Base-by-base conservation (phyloP, 2,113 vertebrate species). In the Boleophthalmus pectinirostris region DNA sequence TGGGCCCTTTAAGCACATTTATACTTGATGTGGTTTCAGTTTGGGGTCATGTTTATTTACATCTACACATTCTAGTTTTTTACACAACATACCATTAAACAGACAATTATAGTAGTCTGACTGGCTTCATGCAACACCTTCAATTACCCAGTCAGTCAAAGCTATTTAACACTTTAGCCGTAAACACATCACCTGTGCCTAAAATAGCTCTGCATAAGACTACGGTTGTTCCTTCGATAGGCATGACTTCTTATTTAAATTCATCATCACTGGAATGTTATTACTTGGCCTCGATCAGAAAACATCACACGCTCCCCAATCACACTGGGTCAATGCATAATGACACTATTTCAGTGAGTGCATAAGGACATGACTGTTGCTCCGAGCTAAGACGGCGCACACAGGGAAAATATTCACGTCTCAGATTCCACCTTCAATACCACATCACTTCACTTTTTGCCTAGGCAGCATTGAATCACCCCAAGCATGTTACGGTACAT, bases 291-390 rank as follows among this genome's bases (percentile, higher is more conserved):
- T 63, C 43, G 77, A 82, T 84, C 66, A 78, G 72, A 78, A 69
- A 66, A 79, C 78, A 83, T 89, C 80, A 67, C 81, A 82, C 67
- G 33, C 63, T 18, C 64, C 74, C 57, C 66, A 82, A 80, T 74
- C 81, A 57, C 70, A 49, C 6, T 20, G 33, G 79, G 72, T 86
- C 73, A 77, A 78, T 72, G 81, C 75, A 83, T 79, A 90, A 86
- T 78, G 83, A 78, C 63, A 38, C 77, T 74, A 83, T 82, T 86
- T 90, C 71, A 88, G 63, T 67, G 63, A 56, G 63, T 35, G 60
- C 73, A 88, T 84, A 90, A 88, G 87, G 76, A 87, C 76, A 70
- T 53, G 79, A 80, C 82, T 92, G 88, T 89, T 87, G 75, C 74
- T 67, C 66, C 38, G 24, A 43, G 68, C 66, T 54, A 60, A 29